Percentiles rank a stretch among this genome's conserved stretches.
Conservation (phyloP, 2,797 vertebrate genomes). For the Antennarius maculatus region DNA sequence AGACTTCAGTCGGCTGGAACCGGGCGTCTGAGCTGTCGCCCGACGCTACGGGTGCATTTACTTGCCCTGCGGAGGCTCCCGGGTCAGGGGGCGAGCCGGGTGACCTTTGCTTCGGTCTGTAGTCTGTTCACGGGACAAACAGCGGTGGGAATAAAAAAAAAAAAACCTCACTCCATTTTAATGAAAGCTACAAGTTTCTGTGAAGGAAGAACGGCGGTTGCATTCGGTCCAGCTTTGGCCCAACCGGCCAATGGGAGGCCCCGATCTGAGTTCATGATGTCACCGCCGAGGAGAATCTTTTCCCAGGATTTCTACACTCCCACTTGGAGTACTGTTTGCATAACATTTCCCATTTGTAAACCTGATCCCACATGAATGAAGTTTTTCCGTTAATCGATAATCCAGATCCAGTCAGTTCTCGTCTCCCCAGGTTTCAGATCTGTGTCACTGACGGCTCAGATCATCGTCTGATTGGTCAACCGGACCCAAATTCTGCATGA, state of each 20-base stretch:
- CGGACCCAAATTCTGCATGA: constrained; percentile 32
- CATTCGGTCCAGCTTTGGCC: constrained; percentile 45
- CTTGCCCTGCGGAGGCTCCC: constrained; percentile 28
- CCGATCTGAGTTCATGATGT: constrained; percentile 42
- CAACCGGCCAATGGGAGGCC: constrained; percentile 36
- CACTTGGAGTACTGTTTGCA: constrained; percentile 23
- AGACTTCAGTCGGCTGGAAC: constrained; percentile 30
- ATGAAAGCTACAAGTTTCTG: constrained; percentile 12
- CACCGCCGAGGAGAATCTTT: constrained; percentile 28
- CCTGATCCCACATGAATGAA: constrained; percentile 39
- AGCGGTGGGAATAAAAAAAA: background rate
- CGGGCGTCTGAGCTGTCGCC: constrained; percentile 13
- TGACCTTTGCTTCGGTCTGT: constrained; percentile 11
- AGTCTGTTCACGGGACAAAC: constrained; percentile 17
- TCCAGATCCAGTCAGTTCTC: constrained; percentile 27
- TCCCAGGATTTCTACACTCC: constrained; percentile 27
- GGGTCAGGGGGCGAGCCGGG: constrained; percentile 13
- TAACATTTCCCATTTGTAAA: constrained; percentile 36
- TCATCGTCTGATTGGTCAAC: constrained; percentile 14
- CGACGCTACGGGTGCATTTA: constrained; percentile 42
- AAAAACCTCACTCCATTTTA: constrained; percentile 45
- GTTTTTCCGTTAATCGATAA: constrained; percentile 19
- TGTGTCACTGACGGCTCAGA: constrained; percentile 6
- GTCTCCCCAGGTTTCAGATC: constrained; percentile 18
- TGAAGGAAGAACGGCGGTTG: constrained; percentile 9